These are phyloP conservation scores for Psilopogon haemacephalus DNA, from an alignment of 2,113 vertebrate species.

Conservation along the genomic window DNA sequence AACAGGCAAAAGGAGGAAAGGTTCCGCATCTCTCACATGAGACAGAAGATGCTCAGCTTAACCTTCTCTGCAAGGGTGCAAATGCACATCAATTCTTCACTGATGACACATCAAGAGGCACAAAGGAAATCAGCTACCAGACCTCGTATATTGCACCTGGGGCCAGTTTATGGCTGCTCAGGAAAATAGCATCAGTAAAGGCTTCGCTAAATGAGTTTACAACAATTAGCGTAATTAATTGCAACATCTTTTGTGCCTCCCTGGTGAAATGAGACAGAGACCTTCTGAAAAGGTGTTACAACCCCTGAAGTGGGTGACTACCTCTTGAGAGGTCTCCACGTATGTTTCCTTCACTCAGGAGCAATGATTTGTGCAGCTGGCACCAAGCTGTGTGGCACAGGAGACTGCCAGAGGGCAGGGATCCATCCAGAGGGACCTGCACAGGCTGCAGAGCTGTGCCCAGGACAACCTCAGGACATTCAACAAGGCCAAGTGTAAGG, in stretches of 20 bases:
- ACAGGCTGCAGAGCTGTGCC: too few relatives aligned
- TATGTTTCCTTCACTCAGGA: neutral
- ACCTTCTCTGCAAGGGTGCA: neutral
- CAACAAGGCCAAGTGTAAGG: too few relatives aligned
- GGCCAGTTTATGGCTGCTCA: neutral
- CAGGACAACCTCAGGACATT: too few relatives aligned
- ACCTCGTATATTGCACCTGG: neutral
- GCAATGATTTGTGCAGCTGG: too few relatives aligned
- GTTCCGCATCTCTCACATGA: neutral
- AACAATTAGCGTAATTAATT: neutral
- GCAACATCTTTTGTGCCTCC: neutral
- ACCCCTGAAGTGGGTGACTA: neutral
- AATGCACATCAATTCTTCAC: neutral
- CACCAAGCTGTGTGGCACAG: too few relatives aligned
- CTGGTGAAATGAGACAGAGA: neutral
- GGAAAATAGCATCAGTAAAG: fast-evolving
- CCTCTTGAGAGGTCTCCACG: neutral
- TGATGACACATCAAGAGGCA: neutral
- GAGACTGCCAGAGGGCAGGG: too few relatives aligned
- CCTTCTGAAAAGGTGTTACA: neutral
- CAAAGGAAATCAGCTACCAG: neutral
- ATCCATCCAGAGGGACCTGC: too few relatives aligned
- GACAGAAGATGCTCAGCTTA: neutral
- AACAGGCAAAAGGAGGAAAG: neutral
- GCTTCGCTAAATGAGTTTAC: neutral